Conservation (phyloP, 2,888 invertebrate genomes). For the Brachyptera risi region DNA sequence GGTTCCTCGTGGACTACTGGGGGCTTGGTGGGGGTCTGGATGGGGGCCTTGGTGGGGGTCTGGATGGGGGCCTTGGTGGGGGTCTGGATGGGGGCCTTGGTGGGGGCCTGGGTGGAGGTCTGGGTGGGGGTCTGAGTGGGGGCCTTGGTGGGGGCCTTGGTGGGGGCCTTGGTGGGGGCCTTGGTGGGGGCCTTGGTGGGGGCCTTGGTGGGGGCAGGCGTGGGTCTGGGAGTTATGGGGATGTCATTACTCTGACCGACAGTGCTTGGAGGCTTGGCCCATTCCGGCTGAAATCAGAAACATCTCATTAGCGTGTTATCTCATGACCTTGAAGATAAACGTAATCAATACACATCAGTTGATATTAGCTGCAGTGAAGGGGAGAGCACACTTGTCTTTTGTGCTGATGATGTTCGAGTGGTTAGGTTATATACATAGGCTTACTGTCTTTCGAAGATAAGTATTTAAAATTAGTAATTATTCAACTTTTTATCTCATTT, state of each 20-base stretch:
- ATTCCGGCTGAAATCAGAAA: slow-evolving; percentile 40
- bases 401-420: too few species aligned
- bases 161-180: slow-evolving; percentile 7
- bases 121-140: slow-evolving; percentile 36
- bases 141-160: slow-evolving; percentile 24
- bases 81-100: slow-evolving; percentile 19
- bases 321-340: too few species aligned
- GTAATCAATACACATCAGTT: too few species aligned
- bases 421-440: too few species aligned
- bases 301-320: too few species aligned
- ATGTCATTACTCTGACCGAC: slow-evolving; percentile 40
- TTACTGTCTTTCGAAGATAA: too few species aligned
- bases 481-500: too few species aligned
- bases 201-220: slow-evolving; percentile 35
- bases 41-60: slow-evolving; percentile 29
- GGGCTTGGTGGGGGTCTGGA: slow-evolving; percentile 25
- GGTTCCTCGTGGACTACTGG: slow-evolving; percentile 3
- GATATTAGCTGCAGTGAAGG: too few species aligned
- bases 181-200: slow-evolving; percentile 27
- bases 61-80: slow-evolving; percentile 25
- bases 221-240: too few species aligned
- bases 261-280: slow-evolving; percentile 72
- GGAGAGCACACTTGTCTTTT: too few species aligned
- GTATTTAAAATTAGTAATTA: too few species aligned
- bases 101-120: slow-evolving; percentile 25